Conservation (phyloP, 2,113 vertebrate species). For the Ophiodon elongatus region DNA sequence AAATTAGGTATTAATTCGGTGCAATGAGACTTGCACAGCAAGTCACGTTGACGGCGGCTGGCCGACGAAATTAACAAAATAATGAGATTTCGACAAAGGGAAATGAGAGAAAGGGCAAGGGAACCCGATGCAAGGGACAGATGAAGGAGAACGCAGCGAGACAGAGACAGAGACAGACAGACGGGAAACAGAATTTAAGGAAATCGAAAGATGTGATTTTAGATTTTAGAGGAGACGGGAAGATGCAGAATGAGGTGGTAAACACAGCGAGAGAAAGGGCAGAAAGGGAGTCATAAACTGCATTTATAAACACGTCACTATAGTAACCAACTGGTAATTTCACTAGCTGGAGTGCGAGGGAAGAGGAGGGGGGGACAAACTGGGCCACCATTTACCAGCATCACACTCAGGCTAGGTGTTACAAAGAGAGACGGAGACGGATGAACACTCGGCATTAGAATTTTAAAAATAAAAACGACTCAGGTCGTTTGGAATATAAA, state of each 20-base stretch:
- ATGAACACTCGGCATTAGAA: slow-evolving; percentile 28
- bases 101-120: slow-evolving; percentile 46
- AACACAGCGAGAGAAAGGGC: slow-evolving; percentile 66
- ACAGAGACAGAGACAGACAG: slow-evolving; percentile 18
- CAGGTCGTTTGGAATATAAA: slow-evolving; percentile 18
- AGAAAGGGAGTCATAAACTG: slow-evolving; percentile 79
- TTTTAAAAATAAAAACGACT: slow-evolving; percentile 13
- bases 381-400: slow-evolving; percentile 75
- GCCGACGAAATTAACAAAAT: slow-evolving; percentile 70
- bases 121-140: slow-evolving; percentile 20
- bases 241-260: slow-evolving; percentile 62
- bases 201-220: slow-evolving; percentile 41
- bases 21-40: slow-evolving; percentile 48
- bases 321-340: slow-evolving; percentile 87
- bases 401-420: slow-evolving; percentile 71
- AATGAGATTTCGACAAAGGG: slow-evolving; percentile 69
- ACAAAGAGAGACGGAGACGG: slow-evolving; percentile 36
- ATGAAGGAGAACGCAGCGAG: slow-evolving; percentile 51
- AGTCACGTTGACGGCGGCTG: slow-evolving; percentile 54
- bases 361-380: slow-evolving; percentile 47
- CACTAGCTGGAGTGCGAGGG: slow-evolving; percentile 61
- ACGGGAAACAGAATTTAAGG: background rate
- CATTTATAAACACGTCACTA: slow-evolving; percentile 87
- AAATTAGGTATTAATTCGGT: slow-evolving; percentile 72
- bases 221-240: slow-evolving; percentile 38